These are phyloP conservation scores for Cephalophus harveyi DNA, from an alignment of 2,113 vertebrate species.

Conservation along the genomic window DNA sequence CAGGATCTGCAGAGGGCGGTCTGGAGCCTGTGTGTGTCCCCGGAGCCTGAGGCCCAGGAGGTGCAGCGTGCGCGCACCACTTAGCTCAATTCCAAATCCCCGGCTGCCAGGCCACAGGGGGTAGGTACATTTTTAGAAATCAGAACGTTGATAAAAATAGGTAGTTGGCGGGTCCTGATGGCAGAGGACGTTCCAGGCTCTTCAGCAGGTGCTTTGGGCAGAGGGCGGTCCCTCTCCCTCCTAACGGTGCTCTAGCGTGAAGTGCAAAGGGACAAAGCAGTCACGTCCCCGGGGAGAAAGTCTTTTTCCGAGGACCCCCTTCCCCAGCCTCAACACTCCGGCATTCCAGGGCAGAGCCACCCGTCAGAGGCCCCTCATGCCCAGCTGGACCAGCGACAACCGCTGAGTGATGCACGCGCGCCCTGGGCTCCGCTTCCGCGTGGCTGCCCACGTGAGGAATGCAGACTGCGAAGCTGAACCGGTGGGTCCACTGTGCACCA, in stretches of 20 bases:
- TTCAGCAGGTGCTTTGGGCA: not conserved
- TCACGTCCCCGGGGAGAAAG: not conserved
- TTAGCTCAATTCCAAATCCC: not conserved
- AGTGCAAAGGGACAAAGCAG: not conserved
- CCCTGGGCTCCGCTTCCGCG: accelerated
- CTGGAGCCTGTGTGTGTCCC: not conserved
- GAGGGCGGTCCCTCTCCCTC: too few species aligned
- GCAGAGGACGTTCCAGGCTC: not conserved
- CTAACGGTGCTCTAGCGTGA: accelerated
- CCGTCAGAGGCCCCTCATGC: not conserved
- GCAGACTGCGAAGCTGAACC: too few species aligned
- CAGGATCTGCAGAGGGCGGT: not conserved
- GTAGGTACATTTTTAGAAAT: accelerated
- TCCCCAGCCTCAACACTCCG: not conserved
- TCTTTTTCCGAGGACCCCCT: not conserved
- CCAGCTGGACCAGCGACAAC: not conserved
- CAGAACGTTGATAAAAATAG: not conserved
- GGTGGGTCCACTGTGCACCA: accelerated
- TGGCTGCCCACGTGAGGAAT: accelerated
- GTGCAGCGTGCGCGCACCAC: not conserved
- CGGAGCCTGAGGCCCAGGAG: not conserved
- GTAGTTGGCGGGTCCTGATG: accelerated
- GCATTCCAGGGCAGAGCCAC: not conserved
- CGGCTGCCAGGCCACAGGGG: accelerated
- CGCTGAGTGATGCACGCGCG: too few species aligned